Evolutionary conservation across 1,140 invertebrate genomes (phyloP).

Genomic region (Andricus grossulariae): DNA sequence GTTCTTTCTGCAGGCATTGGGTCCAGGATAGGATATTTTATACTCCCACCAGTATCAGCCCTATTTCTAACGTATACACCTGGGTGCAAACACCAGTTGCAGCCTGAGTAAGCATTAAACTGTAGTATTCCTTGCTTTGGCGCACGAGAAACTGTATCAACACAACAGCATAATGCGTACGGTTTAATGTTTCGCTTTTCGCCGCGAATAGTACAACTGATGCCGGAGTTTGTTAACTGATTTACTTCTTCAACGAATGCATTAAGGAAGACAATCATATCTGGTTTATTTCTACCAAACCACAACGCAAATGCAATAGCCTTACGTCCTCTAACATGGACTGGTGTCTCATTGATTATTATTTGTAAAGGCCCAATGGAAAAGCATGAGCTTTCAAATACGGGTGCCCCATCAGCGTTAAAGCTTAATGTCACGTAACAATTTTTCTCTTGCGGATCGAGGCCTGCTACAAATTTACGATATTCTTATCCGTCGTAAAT

Average conservation of each 20-base stretch:
- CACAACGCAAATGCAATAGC: conserved; percentile 32
- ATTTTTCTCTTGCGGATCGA: conserved; percentile 17
- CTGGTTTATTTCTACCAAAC: conserved; percentile 27
- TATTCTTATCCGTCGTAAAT: conserved; percentile 29
- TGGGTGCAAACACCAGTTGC: conserved; percentile 38
- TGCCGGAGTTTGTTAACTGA: neutral
- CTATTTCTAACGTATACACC: conserved; percentile 2
- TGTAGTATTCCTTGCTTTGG: conserved; percentile 36
- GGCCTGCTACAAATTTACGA: neutral
- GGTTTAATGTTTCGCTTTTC: conserved; percentile 21
- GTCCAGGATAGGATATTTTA: conserved; percentile 19
- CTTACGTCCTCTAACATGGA: neutral
- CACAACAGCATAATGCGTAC: neutral
- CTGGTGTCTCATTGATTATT: neutral
- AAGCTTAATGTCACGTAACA: neutral
- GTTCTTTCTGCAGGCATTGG: neutral
- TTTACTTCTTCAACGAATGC: neutral
- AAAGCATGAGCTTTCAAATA: neutral
- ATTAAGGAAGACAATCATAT: neutral
- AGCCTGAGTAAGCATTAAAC: conserved; percentile 33
- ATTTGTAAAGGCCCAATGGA: conserved; percentile 20
- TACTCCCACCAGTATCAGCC: neutral
- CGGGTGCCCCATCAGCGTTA: no score
- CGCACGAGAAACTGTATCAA: neutral
- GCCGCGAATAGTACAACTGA: conserved; percentile 19